Base-by-base conservation (phyloP, 1,140 invertebrate species). In the Formica exsecta region DNA sequence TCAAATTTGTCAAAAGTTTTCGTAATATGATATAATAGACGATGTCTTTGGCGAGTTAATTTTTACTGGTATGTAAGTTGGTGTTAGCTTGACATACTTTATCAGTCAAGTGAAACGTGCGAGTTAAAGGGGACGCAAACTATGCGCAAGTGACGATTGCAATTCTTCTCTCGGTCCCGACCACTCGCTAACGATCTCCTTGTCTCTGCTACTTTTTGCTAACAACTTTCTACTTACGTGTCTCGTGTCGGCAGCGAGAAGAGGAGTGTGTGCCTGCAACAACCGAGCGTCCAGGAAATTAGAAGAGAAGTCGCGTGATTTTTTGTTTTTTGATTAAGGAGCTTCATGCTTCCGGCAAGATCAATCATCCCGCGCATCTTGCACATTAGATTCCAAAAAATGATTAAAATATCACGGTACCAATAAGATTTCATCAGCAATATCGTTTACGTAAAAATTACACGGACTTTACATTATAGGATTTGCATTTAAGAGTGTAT, bases 211-310 rank as follows among this genome's bases (percentile, higher is more conserved):
- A 70, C 65, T 83, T 74, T 74, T 83, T 83, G 38, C 38, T 13
- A 22, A 19, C 54, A 74, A 61, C 79, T 86, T 36, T 87, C 66
- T 94, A 96, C 96, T 96, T 95, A 96, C 96, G 88, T 96, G 96
- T 95, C 96, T 96, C 91, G 94, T 95, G 87, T 96, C 96, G 85
- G 95, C 95, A 48, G 95, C 95, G 86, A 96, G 94, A 77, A 96
- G 94, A 77, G 96, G 96, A 77, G 96, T 96, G 92, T 96, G 95
- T 92, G 96, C 96, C 96, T 96, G 95, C 90, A 96, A 96, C 94
- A 96, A 95, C 91, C 79, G 94, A 95, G 92, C 92, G 92, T 86
- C 76, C 87, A 77, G 81, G 85, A 77, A 90, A 91, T 91, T 90
- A 90, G 90, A 92, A 79, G 59, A 87, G 19, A 73, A 22, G 25